Conservation (phyloP, 2,113 vertebrate genomes). For the Mesocricetus auratus region DNA sequence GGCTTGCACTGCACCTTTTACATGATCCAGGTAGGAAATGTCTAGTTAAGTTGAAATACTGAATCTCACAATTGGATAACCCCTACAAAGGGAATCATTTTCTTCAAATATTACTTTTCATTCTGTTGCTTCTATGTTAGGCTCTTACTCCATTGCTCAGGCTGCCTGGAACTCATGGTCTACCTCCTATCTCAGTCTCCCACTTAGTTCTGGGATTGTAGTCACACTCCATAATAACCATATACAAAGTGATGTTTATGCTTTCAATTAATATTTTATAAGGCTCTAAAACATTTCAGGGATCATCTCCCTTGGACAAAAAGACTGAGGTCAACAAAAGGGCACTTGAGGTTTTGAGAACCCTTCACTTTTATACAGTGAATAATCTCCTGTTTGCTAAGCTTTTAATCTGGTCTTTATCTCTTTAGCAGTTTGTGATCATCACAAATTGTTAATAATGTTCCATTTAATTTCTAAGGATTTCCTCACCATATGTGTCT, state of each 20-base stretch:
- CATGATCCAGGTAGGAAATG: background rate
- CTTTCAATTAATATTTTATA: slow-evolving; percentile 44
- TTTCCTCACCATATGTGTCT: slow-evolving; percentile 66
- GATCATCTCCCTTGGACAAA: slow-evolving; percentile 11
- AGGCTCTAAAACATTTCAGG: slow-evolving; percentile 12
- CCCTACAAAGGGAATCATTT: background rate
- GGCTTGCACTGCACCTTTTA: background rate
- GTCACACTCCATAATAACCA: background rate
- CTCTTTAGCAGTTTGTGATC: slow-evolving; percentile 62
- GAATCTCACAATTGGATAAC: background rate
- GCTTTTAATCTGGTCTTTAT: slow-evolving; percentile 68
- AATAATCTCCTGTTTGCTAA: slow-evolving; percentile 65
- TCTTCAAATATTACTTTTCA: background rate
- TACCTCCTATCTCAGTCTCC: no score
- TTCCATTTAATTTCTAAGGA: slow-evolving; percentile 69
- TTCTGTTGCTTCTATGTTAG: background rate
- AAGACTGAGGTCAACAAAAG: background rate
- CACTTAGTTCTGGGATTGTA: background rate
- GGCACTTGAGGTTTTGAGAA: slow-evolving; percentile 39
- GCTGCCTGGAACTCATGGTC: background rate
- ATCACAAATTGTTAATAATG: slow-evolving; percentile 65
- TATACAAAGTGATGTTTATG: background rate
- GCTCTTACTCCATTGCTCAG: background rate
- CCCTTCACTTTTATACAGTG: slow-evolving; percentile 27
- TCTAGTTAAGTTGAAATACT: background rate